A percentile compares a stretch with the other conserved stretches of the same genome.
These are phyloP conservation scores for Serinus canaria DNA, from an alignment of 2,113 vertebrate genomes.

Conservation along the genomic window DNA sequence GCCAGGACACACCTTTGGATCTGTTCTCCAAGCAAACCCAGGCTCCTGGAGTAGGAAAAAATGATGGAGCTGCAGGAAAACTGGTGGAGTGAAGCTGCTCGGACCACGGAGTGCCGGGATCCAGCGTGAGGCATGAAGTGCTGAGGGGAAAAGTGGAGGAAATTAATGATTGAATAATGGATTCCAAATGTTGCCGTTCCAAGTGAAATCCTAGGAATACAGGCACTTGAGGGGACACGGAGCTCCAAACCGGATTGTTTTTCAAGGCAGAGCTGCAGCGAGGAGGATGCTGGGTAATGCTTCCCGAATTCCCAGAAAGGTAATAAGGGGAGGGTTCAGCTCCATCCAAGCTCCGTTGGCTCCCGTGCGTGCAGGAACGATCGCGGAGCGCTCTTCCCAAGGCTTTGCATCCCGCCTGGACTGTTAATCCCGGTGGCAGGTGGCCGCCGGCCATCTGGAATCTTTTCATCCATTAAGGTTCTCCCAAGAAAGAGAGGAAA, in stretches of 20 bases:
- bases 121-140: neutral
- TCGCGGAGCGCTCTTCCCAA: neutral
- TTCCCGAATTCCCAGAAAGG: neutral
- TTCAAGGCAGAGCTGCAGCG: neutral
- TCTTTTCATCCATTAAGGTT: neutral
- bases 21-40: neutral
- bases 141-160: neutral
- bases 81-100: neutral
- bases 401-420: neutral
- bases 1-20: neutral
- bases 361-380: rapidly evolving
- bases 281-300: neutral
- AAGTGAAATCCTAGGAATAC: neutral
- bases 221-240: neutral
- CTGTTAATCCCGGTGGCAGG: neutral
- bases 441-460: neutral
- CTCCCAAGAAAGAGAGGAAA: neutral
- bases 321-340: neutral
- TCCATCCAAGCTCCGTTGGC: neutral
- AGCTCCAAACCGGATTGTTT: neutral
- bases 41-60: neutral
- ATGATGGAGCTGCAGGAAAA: neutral
- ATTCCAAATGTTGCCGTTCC: neutral
- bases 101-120: neutral
- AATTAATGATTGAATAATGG: neutral